Base-by-base conservation (phyloP, 2,797 vertebrate genomes). In the Fundulus diaphanus region DNA sequence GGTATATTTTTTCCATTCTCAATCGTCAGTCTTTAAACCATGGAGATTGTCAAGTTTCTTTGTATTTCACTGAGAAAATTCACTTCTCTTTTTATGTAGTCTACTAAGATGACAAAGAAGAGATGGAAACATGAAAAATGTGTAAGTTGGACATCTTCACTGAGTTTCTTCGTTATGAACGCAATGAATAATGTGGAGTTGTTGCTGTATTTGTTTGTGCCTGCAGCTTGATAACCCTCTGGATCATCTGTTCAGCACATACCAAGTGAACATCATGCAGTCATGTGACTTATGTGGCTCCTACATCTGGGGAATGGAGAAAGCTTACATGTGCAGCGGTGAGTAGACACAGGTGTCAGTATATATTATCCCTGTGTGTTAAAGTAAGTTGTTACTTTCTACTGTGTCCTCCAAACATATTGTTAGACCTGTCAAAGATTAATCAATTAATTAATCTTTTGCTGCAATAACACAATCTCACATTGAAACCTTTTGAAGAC, bases 261-360 rank as follows among this genome's bases (percentile, higher is more conserved):
- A 98, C 92, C 98, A 98, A 89, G 97, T 99, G 80, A 98, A 95
- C 94, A 98, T 99, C 70, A 96, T 97, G 31, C 98, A 99, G 89
- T 98, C 98, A 0, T 99, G 98, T 66, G 98, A 99, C 85, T 92
- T 97, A 87, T 99, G 98, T 82, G 95, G 92, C 1, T 98, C 97
- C 65, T 98, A 94, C 91, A 97, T 99, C 90, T 99, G 98, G 97
- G 96, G 95, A 46, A 99, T 99, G 98, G 98, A 99, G 84, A 99
- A 97, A 85, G 97, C 97, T 51, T 96, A 95, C 89, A 97, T 99
- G 87, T 99, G 98, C 92, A 96, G 96, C 0, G 95, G 98, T 99
- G 85, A 94, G 98, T 92, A 77, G 48, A 74, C 7, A 49, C 8
- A 65, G 24, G 3, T 15, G 22, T 40, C 33, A 24, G 20, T 40